phyloP scores from a whole-genome alignment of 2,888 invertebrate species.

The Dinocampus coccinellae region DNA sequence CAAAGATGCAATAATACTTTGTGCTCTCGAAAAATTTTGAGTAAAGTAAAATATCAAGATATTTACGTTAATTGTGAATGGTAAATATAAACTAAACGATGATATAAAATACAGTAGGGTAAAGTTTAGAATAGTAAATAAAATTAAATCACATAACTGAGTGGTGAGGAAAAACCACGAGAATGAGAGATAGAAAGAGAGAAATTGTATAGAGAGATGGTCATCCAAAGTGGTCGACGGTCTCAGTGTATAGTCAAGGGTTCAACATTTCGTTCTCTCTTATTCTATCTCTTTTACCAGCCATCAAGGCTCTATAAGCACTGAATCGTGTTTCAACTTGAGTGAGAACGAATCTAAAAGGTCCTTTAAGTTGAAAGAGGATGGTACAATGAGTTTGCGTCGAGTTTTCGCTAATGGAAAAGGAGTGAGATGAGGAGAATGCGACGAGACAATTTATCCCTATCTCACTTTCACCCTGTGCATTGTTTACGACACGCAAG shows the following conservation, averaged over 20 bases:
- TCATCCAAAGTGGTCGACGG: conserved; percentile 27
- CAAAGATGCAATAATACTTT: neutral
- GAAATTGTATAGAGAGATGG: neutral
- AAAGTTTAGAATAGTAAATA: conserved; percentile 1
- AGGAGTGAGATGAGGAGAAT: conserved; percentile 27
- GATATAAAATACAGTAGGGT: neutral
- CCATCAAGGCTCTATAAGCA: neutral
- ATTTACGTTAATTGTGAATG: conserved; percentile 2
- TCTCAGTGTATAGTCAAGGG: neutral
- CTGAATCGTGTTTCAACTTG: neutral
- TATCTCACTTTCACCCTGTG: conserved; percentile 23
- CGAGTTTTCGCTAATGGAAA: conserved; percentile 30
- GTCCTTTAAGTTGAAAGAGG: neutral
- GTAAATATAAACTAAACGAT: neutral
- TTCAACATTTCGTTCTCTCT: conserved; percentile 5
- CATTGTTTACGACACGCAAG: conserved; percentile 59
- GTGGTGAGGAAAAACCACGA: conserved; percentile 1
- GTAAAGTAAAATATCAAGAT: neutral
- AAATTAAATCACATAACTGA: conserved; percentile 14
- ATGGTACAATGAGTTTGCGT: neutral
- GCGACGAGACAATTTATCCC: conserved; percentile 9
- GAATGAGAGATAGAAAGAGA: conserved; percentile 8
- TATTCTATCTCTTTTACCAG: neutral
- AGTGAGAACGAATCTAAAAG: neutral
- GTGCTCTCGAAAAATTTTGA: neutral